Evolutionary conservation across 1,140 invertebrate genomes (phyloP), one percentile per base, ranked within the genome.

Genomic region (Drusus annulatus): DNA sequence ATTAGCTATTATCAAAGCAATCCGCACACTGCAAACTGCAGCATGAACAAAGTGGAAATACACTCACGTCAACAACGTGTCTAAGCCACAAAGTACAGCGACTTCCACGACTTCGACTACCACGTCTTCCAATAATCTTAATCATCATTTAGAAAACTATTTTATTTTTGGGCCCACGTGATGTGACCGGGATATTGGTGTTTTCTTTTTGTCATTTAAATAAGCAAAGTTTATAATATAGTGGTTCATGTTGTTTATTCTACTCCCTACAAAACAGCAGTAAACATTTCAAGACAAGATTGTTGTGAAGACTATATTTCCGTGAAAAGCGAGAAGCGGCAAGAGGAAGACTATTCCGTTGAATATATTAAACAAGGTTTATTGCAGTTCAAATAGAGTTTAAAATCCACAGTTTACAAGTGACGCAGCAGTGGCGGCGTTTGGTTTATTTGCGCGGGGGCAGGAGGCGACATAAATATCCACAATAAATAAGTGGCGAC

Each of bases 401-500:
- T 52, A 51, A 52, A 52, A 52, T 50, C 16, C 17, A 52, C 36
- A 71, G 68, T 71, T 71, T 52, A 71, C 45, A 71, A 23, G 36
- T 71, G 68, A 71, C 50, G 25, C 8, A 65, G 62, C 28, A 65
- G 16, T 65, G 17, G 19, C 51, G 45, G 50, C 25, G 52, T 71
- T 71, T 71, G 19, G 50, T 71, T 19, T 71, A 71, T 71, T 71
- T 71, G 25, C 68, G 68, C 51, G 45, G 17, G 45, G 21, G 68
- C 68, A 52, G 17, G 15, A 19, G 25, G 16, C 51, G 19, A 71
- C 36, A 45, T 45, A 45, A 45, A 45, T 45, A 45, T 45, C 36
- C 16, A 50, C 19, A 71, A 71, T 71, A 71, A 71, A 71, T 71
- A 71, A 17, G 25, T 23, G 17, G n/a, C 15, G 25, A 71, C 19